Base-by-base conservation (phyloP, 37 sponge, comb jelly and placozoan genomes). In the Geodia barretti region DNA sequence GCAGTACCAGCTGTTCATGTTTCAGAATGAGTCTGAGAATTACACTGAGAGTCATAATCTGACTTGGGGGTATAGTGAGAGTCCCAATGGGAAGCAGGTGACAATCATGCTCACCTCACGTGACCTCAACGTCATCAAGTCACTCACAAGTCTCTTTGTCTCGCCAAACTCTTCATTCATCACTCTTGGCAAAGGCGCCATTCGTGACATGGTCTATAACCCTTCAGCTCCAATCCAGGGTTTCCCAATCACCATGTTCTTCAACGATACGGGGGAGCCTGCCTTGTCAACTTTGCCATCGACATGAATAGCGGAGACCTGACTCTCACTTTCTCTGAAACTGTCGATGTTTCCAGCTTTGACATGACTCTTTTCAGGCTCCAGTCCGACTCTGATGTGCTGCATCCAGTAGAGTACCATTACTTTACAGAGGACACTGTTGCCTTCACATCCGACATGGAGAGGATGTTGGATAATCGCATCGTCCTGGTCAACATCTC, bases 41-140 rank as follows among this genome's bases (percentile, higher is more conserved):
- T 40, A 64, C 26, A 90, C 89, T 23, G 73, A 84, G 23, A 68
- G 39, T 28, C 92, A 93, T 74, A 75, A 63, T 34, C 89, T 96
- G 2, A 85, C 82, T 9, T 86, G 83, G 29, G 91, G 91, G 23
- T n/a, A 39, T 1, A 84, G 68, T 39, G 39, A 64, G 0, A 58
- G 80, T 39, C 63, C 75, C 1, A 92, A 96, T 83, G 94, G 94
- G 34, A 82, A 88, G 0, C 84, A 81, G 39, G 82, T 93, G 8
- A n/a, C 64, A 2, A 37, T 96, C 0, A 28, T 72, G 1, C 64
- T 96, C 24, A 80, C 75, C 0, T 87, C 70, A 68, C 63, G 69
- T 39, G 97, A 96, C 67, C 72, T 96, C 3, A 96, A 96, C 73
- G 60, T 63, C 62, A 88, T 96, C 72, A 96, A 96, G 60, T 86